Conservation (phyloP, 2,797 vertebrate genomes). For the Passerculus sandwichensis region DNA sequence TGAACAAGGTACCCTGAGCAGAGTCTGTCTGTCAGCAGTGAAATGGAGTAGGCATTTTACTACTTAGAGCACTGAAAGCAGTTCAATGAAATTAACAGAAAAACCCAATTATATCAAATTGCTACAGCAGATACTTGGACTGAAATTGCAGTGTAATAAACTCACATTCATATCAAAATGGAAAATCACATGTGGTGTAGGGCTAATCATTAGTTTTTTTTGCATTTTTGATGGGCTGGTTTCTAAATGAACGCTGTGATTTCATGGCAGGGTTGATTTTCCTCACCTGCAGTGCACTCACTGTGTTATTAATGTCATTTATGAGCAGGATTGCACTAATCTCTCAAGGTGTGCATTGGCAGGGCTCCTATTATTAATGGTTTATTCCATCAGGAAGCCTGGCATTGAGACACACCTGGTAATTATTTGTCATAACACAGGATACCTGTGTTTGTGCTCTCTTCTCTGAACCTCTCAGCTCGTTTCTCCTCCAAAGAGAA, state of each 20-base stretch:
- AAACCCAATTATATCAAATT: neutral
- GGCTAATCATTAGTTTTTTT: neutral
- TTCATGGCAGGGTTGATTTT: neutral
- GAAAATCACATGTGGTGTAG: neutral
- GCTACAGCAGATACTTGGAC: neutral
- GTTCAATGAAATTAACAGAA: neutral
- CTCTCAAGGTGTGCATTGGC: neutral
- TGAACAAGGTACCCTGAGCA: neutral
- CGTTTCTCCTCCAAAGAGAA: neutral
- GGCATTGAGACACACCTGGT: neutral
- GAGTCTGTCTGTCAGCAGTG: neutral
- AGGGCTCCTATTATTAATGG: neutral
- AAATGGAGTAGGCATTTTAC: slow-evolving; percentile 46
- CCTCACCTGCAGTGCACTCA: neutral
- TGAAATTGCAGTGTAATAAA: neutral
- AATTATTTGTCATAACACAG: neutral
- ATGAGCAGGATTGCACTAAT: neutral
- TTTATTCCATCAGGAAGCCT: neutral
- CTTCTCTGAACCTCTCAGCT: neutral
- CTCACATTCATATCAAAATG: slow-evolving; percentile 2
- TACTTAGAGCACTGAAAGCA: neutral
- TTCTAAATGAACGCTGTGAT: neutral
- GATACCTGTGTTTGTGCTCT: neutral
- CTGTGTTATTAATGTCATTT: neutral
- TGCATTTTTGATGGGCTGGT: neutral